phyloP scores from a whole-genome alignment of 2,888 invertebrate species.

The Clunio marinus region DNA sequence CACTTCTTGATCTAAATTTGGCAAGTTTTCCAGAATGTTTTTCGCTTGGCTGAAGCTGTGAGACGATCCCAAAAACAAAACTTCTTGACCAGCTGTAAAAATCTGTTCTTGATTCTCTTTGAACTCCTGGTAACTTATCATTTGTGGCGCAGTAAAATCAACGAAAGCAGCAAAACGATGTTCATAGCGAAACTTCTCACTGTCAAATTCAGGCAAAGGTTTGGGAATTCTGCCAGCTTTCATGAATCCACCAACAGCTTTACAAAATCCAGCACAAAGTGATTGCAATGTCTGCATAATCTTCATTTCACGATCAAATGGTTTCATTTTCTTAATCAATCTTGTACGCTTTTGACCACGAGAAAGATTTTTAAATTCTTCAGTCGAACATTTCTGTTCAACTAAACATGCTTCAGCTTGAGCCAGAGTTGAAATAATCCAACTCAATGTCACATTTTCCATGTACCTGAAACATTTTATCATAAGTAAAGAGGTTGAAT shows the following conservation, averaged over 20 bases:
- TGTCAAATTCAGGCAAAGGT: conserved; percentile 86
- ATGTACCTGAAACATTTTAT: conserved; percentile 64
- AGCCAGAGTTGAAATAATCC: conserved; percentile 85
- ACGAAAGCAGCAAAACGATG: conserved; percentile 90
- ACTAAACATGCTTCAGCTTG: conserved; percentile 81
- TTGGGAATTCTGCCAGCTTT: conserved; percentile 80
- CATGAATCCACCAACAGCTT: conserved; percentile 86
- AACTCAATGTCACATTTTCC: conserved; percentile 90
- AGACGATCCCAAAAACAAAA: conserved; percentile 76
- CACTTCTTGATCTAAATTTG: conserved; percentile 77
- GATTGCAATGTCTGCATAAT: conserved; percentile 88
- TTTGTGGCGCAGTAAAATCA: conserved; percentile 80
- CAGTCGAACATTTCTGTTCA: conserved; percentile 65
- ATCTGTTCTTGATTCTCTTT: conserved; percentile 61
- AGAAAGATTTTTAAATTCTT: conserved; percentile 46
- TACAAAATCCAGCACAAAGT: conserved; percentile 92
- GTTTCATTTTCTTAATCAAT: conserved; percentile 64
- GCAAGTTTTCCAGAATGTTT: conserved; percentile 75
- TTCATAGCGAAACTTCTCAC: conserved; percentile 89
- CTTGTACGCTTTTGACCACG: conserved; percentile 52
- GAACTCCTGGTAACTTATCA: conserved; percentile 85
- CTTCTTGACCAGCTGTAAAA: conserved; percentile 57
- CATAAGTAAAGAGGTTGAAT: not conserved
- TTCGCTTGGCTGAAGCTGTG: conserved; percentile 91
- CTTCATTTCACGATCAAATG: conserved; percentile 78